A percentile compares a stretch with the other conserved stretches of the same genome.
Evolutionary conservation across 2,113 vertebrate genomes (phyloP).

Genomic region (Zosterops borbonicus): DNA sequence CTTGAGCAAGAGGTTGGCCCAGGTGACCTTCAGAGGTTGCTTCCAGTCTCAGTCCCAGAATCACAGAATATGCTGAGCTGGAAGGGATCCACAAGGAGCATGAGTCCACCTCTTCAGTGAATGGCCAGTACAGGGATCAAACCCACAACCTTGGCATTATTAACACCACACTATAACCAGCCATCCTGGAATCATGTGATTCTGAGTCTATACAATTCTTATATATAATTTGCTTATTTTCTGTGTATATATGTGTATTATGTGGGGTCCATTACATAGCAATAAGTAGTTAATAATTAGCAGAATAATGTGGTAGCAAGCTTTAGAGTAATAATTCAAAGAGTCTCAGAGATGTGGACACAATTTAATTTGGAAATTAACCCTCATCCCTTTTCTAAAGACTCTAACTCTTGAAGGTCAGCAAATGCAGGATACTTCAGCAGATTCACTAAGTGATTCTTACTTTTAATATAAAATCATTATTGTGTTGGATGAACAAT

Average conservation of each 20-base stretch:
- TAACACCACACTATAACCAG: background rate
- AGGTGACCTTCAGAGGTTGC: background rate
- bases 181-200: background rate
- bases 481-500: background rate
- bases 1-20: background rate
- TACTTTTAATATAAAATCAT: background rate
- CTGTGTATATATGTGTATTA: background rate
- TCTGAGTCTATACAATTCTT: background rate
- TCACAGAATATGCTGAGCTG: background rate
- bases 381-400: background rate
- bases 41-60: background rate
- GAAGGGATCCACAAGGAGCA: background rate
- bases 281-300: background rate
- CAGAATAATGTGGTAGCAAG: background rate
- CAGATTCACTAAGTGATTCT: background rate
- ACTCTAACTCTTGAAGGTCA: background rate
- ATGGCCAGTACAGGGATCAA: background rate
- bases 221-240: background rate
- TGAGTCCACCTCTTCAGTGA: background rate
- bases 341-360: background rate
- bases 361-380: background rate
- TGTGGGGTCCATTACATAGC: background rate
- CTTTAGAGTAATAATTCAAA: background rate
- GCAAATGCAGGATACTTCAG: background rate
- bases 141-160: background rate